Base-by-base conservation (phyloP, 1,140 invertebrate genomes). In the Choristoneura fumiferana region DNA sequence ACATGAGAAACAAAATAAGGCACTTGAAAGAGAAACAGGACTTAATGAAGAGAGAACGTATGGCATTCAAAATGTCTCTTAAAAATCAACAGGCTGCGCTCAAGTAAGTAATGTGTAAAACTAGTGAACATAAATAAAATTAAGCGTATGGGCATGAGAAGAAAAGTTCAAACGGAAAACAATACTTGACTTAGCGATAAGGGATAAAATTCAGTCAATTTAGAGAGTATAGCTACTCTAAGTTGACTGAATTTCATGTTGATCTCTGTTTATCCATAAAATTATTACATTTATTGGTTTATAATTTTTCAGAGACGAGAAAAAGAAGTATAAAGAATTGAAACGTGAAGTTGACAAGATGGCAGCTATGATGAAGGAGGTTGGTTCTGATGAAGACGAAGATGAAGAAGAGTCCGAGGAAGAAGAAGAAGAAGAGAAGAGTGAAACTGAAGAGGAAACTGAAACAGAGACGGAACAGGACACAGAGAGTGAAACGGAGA, bases 341-440 rank as follows among this genome's bases (percentile, higher is more conserved):
- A 95, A 96, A 78, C 95, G 95, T 67, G 95, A 97, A 89, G 95
- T 96, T 2, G 95, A 96, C 68, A 96, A 96, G 89, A 96, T 97
- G 95, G 95, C 95, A 0, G 93, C 93, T 12, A 89, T 96, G 58
- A 94, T 96, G 93, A 95, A 94, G 60, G 94, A 95, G 66, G 91
- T 91, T 1, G 94, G 94, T 9, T 94, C 94, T 3, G 92, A 94
- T 8, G 92, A 92, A 22, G 93, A 94, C 12, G 92, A 93, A 10
- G 92, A 93, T 34, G 92, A 93, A 38, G 92, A 94, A 39, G 93
- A 94, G 60, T 89, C 91, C 35, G 91, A 93, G 15, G 92, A 93
- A 60, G 92, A 93, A 60, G 91, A 91, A 60, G 90, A 91, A 57
- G 93, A 94, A 58, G 92, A 93, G 69, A 91, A 91, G 43, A 90